Percentiles rank a stretch among this genome's conserved stretches.
These are phyloP conservation scores for Erebia palarica DNA, from an alignment of 2,888 invertebrate genomes.

Conservation along the genomic window DNA sequence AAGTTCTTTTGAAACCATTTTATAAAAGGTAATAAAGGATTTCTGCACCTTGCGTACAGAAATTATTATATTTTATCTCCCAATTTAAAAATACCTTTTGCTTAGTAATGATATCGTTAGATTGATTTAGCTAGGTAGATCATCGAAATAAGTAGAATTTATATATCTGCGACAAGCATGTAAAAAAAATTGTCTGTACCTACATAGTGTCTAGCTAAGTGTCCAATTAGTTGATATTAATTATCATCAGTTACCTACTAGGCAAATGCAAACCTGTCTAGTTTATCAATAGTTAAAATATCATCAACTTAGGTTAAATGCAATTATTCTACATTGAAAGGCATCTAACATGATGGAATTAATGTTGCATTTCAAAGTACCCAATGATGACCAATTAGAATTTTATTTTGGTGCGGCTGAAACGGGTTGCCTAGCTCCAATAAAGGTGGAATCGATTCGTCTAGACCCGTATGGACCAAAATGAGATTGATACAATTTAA, in stretches of 20 bases:
- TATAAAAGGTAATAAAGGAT: no score
- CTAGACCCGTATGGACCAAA: slow-evolving; percentile 30
- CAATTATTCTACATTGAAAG: slow-evolving; percentile 10
- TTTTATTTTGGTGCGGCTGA: slow-evolving; percentile 30
- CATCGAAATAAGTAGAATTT: no score
- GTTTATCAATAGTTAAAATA: neutral
- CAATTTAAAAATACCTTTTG: no score
- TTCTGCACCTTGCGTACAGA: no score
- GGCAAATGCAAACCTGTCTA: neutral
- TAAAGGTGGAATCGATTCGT: slow-evolving; percentile 28
- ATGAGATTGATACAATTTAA: slow-evolving; percentile 19
- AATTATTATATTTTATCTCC: no score
- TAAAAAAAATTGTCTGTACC: no score
- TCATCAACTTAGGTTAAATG: neutral
- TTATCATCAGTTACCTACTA: neutral
- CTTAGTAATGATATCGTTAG: no score
- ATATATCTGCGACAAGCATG: no score
- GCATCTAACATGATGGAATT: neutral
- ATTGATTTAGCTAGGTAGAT: no score
- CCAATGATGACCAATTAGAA: slow-evolving; percentile 27
- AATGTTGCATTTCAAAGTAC: slow-evolving; percentile 10
- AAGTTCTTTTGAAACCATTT: no score
- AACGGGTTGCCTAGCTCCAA: slow-evolving; percentile 25
- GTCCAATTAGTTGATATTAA: no score
- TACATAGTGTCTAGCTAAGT: no score